phyloP scores from a whole-genome alignment of 2,888 invertebrate species.

The Pilophorus perplexus region DNA sequence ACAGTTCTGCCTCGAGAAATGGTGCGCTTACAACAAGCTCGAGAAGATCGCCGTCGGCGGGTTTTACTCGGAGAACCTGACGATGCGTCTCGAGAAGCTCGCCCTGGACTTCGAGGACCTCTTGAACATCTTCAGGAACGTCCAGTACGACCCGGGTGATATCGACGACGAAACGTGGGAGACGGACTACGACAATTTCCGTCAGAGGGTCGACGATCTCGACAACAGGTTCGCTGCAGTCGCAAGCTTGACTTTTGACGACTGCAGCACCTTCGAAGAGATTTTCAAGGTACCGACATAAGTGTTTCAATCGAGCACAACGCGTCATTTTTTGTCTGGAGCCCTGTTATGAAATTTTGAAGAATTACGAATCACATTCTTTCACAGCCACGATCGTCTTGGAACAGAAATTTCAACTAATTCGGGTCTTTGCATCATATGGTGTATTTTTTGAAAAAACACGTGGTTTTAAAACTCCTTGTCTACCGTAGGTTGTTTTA shows the following conservation, averaged over 20 bases:
- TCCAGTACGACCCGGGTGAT: conserved; percentile 70
- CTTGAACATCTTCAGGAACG: conserved; percentile 54
- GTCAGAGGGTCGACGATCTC: conserved; percentile 63
- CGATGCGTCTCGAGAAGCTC: conserved; percentile 55
- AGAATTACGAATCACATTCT: too few species aligned
- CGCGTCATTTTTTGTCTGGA: too few species aligned
- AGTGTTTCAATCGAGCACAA: too few species aligned
- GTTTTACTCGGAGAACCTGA: conserved; percentile 62
- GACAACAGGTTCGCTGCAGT: conserved; percentile 77
- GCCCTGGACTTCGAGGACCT: conserved; percentile 52
- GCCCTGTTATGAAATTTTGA: too few species aligned
- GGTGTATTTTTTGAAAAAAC: too few species aligned
- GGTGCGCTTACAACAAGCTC: conserved; percentile 65
- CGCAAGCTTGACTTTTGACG: conserved; percentile 76
- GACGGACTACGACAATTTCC: conserved; percentile 61
- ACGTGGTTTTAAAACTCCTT: too few species aligned
- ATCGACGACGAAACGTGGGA: conserved; percentile 67
- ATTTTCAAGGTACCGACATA: conserved; percentile 62
- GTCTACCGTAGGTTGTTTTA: too few species aligned
- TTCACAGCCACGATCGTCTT: too few species aligned
- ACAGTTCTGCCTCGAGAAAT: conserved; percentile 30
- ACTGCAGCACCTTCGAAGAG: conserved; percentile 67
- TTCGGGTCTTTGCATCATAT: too few species aligned
- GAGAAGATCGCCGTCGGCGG: conserved; percentile 82
- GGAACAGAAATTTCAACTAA: too few species aligned